Evolutionary conservation across 2,797 vertebrate genomes (phyloP), one percentile per base, ranked within the genome.

Genomic region (Gymnothorax reevesii): DNA sequence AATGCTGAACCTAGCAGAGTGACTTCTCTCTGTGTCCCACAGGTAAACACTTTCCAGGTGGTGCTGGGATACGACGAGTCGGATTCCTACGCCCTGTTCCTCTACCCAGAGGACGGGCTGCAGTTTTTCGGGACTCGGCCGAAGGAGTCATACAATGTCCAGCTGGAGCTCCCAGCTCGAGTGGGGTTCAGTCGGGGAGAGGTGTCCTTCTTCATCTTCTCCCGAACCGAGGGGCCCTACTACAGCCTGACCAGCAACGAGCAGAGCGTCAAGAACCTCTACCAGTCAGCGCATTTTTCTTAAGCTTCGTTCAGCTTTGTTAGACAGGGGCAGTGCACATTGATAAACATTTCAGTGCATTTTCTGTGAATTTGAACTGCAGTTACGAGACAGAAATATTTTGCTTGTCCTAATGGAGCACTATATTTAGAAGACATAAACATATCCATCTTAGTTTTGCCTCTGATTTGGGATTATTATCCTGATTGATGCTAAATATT

Each of bases 31-130:
- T 10, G 0, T 33, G 27, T 60, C 88, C 55, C 64, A 49, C 91
- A 99, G 98, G 91, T 96, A 85, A 99, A 99, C 90, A 99, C 98
- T 0, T 99, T 99, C 95, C 98, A 99, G 92, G 96, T 94, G 0
- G 97, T 97, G n/a, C 88, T 99, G 83, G 97, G 95, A 22, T 99
- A 96, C 0, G 92, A 97, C 22, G 95, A 96, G 10, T 94, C 92
- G 0, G 94, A 99, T 88, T 95, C 97, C 3, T 99, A 97, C 0
- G 93, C 93, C 57, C 92, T 99, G 88, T 98, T 98, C 93, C 97
- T 99, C 2, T 99, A 99, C 89, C 98, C 98, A 0, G 86, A 93
- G 0, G 94, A 94, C 0, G 97, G 98, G 62, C 94, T 99, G 90
- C 97, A 97, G 93, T 99, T 99, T 95, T 96, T 97, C 80, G 97